phyloP scores from a whole-genome alignment of 1,140 invertebrate genomes.

The Drosophila ercepeae region DNA sequence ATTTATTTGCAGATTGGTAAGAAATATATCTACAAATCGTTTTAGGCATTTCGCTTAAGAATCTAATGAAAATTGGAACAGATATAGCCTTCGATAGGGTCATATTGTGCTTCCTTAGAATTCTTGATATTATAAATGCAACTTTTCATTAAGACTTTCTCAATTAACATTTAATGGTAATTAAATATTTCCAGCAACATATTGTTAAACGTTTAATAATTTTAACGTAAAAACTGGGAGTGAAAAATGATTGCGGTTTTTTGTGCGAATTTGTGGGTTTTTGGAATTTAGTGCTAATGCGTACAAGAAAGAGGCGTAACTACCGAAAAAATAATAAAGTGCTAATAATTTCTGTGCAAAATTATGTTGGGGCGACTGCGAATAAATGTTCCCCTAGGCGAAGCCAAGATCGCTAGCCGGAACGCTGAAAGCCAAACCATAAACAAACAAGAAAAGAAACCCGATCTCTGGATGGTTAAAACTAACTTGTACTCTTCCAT shows the following conservation, averaged over 20 bases:
- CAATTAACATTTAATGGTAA: neutral
- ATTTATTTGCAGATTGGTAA: too few species aligned
- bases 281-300: constrained; percentile 65
- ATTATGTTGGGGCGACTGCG: constrained; percentile 51
- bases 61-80: too few species aligned
- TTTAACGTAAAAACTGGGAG: constrained; percentile 11
- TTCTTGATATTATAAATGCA: too few species aligned
- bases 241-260: constrained; percentile 7
- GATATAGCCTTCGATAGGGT: too few species aligned
- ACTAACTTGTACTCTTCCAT: neutral
- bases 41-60: too few species aligned
- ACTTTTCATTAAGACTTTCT: too few species aligned
- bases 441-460: constrained; percentile 9
- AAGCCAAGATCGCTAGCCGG: constrained; percentile 6
- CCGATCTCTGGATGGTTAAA: constrained; percentile 2
- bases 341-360: constrained; percentile 72
- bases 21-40: too few species aligned
- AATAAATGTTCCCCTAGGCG: constrained; percentile 39
- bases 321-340: constrained; percentile 73
- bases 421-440: constrained; percentile 17
- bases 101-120: too few species aligned
- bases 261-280: constrained; percentile 14
- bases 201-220: constrained; percentile 9
- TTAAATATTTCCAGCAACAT: neutral
- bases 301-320: constrained; percentile 77